phyloP scores from a whole-genome alignment of 2,113 vertebrate species.

The Eptesicus fuscus region DNA sequence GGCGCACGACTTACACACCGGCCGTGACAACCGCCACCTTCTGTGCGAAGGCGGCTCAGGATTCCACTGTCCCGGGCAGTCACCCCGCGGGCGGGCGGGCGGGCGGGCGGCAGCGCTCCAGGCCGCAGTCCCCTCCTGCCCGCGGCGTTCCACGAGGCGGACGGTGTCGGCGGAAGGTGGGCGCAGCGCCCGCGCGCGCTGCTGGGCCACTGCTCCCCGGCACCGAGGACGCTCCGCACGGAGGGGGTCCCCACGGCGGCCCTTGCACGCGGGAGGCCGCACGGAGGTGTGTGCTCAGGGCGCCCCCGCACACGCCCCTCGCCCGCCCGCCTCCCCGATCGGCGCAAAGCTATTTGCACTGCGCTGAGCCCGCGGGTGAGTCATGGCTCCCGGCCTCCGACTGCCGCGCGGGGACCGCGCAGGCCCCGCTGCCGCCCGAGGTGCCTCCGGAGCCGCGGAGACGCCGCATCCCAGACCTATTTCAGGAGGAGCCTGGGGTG shows the following conservation, averaged over 20 bases:
- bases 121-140: neutral
- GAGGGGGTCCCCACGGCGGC: neutral
- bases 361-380: conserved; percentile 18
- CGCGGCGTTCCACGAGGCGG: neutral
- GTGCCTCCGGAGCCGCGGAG: neutral
- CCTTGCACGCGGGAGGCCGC: neutral
- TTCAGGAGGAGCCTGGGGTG: neutral
- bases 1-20: conserved; percentile 17
- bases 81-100: neutral
- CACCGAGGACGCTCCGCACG: no score
- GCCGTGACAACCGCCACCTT: neutral
- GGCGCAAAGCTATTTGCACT: neutral
- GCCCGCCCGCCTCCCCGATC: neutral
- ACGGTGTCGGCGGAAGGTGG: neutral
- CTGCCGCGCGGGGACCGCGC: neutral
- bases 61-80: neutral
- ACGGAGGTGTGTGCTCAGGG: neutral
- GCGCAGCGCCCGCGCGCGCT: neutral
- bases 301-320: neutral
- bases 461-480: neutral
- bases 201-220: neutral
- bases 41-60: neutral
- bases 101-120: neutral
- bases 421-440: neutral
- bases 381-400: neutral